Evolutionary conservation across 2,113 vertebrate species (phyloP).

Genomic region (Sialia sialis): DNA sequence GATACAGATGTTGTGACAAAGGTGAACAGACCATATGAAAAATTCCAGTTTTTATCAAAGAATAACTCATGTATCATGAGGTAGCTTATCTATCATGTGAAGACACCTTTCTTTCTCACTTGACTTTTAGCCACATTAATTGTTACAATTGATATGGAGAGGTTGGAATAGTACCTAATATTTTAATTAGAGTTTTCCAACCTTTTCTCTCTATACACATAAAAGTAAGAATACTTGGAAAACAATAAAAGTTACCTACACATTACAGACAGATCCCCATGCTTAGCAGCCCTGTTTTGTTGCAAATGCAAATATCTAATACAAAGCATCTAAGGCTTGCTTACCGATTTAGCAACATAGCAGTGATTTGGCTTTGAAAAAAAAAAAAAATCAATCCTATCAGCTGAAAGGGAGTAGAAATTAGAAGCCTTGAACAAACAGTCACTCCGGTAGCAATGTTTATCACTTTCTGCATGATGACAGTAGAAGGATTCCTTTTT

Average conservation of each 20-base stretch:
- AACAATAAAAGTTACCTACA: not conserved
- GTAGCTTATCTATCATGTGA: not conserved
- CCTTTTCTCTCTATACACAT: not conserved
- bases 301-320: not conserved
- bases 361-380: not conserved
- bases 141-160: not conserved
- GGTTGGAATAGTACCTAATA: not conserved
- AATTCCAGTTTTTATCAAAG: not conserved
- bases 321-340: not conserved
- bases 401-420: not conserved
- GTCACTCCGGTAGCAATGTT: not conserved
- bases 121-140: not conserved
- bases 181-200: not conserved
- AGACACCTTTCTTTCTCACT: not conserved
- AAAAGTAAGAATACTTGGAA: not conserved
- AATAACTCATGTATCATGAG: not conserved
- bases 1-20: not conserved
- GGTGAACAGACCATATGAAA: not conserved
- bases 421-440: not conserved
- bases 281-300: not conserved
- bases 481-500: not conserved
- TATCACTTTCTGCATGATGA: not conserved
- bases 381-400: not conserved
- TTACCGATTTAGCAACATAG: not conserved
- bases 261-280: not conserved